A percentile compares a stretch with the other conserved stretches of the same genome.
These are phyloP conservation scores for Heliothis virescens DNA, from an alignment of 1,140 invertebrate species.

Conservation along the genomic window DNA sequence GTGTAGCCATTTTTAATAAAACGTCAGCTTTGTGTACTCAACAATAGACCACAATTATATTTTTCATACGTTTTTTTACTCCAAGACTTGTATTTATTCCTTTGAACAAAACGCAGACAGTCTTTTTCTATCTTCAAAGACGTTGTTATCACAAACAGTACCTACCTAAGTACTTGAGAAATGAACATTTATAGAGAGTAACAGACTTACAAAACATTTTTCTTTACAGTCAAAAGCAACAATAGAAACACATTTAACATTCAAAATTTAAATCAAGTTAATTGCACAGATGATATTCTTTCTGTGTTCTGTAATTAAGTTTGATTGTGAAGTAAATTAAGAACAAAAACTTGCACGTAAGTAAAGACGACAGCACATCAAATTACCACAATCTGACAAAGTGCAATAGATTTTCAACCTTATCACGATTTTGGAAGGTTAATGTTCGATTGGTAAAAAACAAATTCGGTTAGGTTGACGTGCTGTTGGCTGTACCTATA, in stretches of 20 bases:
- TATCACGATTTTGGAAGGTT: no score
- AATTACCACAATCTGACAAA: no score
- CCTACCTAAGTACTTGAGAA: conserved; percentile 22
- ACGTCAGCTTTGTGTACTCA: conserved; percentile 5
- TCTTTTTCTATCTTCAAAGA: conserved; percentile 59
- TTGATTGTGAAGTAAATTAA: no score
- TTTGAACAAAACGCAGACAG: conserved; percentile 55
- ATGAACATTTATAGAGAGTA: conserved; percentile 51
- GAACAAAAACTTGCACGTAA: no score
- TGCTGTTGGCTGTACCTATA: no score
- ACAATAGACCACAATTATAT: conserved; percentile 51
- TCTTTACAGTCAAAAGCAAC: no score
- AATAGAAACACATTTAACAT: not conserved
- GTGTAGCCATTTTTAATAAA: conserved; percentile 23
- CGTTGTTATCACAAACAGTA: conserved; percentile 59
- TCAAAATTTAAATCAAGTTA: not conserved
- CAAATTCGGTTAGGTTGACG: no score
- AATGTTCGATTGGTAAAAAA: no score
- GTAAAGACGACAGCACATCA: no score
- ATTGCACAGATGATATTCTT: no score
- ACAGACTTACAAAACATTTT: conserved; percentile 34
- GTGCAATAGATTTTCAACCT: no score
- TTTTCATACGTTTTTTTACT: conserved; percentile 35
- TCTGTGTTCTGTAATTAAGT: no score
- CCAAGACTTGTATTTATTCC: conserved; percentile 50